Evolutionary conservation across 2,797 vertebrate genomes (phyloP).

Genomic region (Rhynchonycteris naso): DNA sequence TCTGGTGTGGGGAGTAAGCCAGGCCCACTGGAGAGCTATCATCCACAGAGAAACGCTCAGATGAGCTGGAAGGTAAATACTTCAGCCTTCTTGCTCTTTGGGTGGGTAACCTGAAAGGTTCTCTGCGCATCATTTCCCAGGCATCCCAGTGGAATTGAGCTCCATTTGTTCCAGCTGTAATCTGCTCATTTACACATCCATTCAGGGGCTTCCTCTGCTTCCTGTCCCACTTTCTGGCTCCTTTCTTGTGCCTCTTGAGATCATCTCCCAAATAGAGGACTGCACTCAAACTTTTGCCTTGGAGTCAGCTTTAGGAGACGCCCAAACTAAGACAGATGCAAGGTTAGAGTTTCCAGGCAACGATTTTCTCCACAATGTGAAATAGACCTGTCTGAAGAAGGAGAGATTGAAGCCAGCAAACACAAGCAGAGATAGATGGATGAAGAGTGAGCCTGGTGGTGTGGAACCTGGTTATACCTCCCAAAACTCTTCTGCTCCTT

Average conservation of each 20-base stretch:
- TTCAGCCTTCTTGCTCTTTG: background rate
- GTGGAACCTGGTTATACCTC: background rate
- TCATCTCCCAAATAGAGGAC: background rate
- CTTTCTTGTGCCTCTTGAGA: background rate
- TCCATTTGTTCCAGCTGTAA: background rate
- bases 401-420: background rate
- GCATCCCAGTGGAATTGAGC: background rate
- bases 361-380: background rate
- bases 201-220: background rate
- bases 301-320: background rate
- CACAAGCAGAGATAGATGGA: background rate
- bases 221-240: background rate
- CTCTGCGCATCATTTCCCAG: background rate
- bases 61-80: background rate
- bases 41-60: background rate
- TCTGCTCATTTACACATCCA: background rate
- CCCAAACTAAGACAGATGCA: background rate
- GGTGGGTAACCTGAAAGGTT: background rate
- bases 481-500: background rate
- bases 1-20: background rate
- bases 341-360: background rate
- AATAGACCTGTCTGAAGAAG: background rate
- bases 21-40: background rate
- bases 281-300: background rate
- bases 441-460: background rate